Evolutionary conservation across 2,888 invertebrate genomes (phyloP), one percentile per base, ranked within the genome.

Genomic region (Drosophila trichaetosa): DNA sequence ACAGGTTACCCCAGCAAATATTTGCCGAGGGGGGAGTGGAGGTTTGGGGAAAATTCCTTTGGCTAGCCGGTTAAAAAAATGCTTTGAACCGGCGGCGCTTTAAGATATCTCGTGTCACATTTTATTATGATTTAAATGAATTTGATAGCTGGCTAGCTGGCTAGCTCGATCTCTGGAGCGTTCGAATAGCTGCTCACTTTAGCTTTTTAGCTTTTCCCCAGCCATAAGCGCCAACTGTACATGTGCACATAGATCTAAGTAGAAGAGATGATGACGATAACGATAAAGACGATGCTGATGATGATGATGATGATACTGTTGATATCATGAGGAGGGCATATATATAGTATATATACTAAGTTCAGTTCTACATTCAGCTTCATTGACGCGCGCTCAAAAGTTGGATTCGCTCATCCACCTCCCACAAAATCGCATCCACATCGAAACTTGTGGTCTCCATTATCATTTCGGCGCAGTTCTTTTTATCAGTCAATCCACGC

Each of bases 91-190:
- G 72, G 71, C 76, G 69, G 71, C 76, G 66, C 68, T 81, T 73
- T n/a, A 80, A 69, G 69, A 75, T 71, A 64, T 79, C 68, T 81
- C 70, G 76, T 71, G 74, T 74, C 79, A 73, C 56, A 79, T 71
- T 87, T 83, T 73, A 87, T 87, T 80, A 85, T 89, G 88, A 89
- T 87, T 89, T 87, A 87, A 89, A 82, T 79, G 83, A 85, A 80
- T 89, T 84, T 89, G 73, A 89, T 89, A 78, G 82, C 68, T 71
- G 70, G 54, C 46, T 46, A 46, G 46, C 68, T 71, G 73, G 54
- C 11, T 33, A 33, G 33, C 33, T 33, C 33, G 33, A 74, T 73
- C 77, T 80, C 69, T 76, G 76, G 68, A 67, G 64, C 57, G 46
- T 80, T 80, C 76, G 51, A 66, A 76, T 67, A 61, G 38, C 73